A percentile compares a stretch with the other conserved stretches of the same genome.
phyloP scores from a whole-genome alignment of 1,140 invertebrate genomes.

The Drosophila willistoni region DNA sequence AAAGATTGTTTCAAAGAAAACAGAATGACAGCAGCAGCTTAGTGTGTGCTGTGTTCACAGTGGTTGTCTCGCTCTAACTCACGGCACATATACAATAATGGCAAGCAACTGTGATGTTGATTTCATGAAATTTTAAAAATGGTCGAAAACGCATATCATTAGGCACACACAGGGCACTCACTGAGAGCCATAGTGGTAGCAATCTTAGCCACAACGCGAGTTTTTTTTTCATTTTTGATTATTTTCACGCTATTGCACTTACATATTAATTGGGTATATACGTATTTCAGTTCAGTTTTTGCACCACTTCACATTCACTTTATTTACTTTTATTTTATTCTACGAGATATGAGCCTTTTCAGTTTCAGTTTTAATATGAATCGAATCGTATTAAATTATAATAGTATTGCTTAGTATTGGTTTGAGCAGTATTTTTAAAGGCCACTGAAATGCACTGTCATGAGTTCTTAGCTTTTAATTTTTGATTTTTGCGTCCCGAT shows the following conservation, averaged over 20 bases:
- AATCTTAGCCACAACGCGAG: background rate
- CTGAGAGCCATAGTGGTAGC: constrained; percentile 19
- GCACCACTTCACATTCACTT: constrained; percentile 74
- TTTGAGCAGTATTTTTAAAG: constrained; percentile 78
- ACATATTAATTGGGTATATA: constrained; percentile 41
- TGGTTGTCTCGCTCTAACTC: constrained; percentile 64
- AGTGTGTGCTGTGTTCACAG: constrained; percentile 39
- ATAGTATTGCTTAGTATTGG: constrained; percentile 58
- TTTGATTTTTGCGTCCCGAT: background rate
- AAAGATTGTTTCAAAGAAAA: constrained; percentile 62
- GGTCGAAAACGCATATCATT: constrained; percentile 77
- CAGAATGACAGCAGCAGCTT: constrained; percentile 69
- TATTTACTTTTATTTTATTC: constrained; percentile 76
- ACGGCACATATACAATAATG: constrained; percentile 26
- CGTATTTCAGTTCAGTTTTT: constrained; percentile 53
- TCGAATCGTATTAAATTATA: constrained; percentile 38
- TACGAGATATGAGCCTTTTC: constrained; percentile 51
- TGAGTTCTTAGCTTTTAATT: constrained; percentile 13
- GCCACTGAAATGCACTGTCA: constrained; percentile 76
- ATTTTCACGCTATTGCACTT: constrained; percentile 50
- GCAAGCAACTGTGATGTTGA: constrained; percentile 67
- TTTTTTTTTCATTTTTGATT: background rate
- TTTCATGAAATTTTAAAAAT: constrained; percentile 81
- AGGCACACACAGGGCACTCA: constrained; percentile 37
- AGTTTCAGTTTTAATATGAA: constrained; percentile 31